Conservation (phyloP, 2,888 invertebrate genomes). For the Halictus ligatus region DNA sequence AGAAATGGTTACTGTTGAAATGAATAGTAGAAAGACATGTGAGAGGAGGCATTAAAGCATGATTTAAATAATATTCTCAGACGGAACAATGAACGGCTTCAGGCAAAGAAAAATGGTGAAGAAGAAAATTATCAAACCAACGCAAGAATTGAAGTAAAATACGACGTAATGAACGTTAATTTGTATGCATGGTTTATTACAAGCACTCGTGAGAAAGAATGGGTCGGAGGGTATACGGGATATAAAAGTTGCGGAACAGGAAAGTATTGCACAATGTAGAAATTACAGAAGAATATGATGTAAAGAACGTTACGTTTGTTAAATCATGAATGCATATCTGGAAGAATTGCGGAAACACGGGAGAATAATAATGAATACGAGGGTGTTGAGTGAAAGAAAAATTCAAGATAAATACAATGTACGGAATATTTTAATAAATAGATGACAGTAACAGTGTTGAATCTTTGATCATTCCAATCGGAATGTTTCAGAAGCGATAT, state of each 20-base stretch:
- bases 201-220: not conserved
- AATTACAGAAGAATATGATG: not conserved
- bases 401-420: not conserved
- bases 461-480: no score
- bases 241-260: not conserved
- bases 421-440: not conserved
- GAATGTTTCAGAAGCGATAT: no score
- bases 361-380: not conserved
- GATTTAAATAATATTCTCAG: not conserved
- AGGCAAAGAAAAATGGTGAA: not conserved
- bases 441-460: no score
- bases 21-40: not conserved
- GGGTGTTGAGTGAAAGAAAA: not conserved
- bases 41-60: not conserved
- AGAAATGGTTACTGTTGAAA: not conserved
- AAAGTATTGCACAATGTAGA: not conserved
- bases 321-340: not conserved
- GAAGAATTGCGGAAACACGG: not conserved
- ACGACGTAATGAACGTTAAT: not conserved
- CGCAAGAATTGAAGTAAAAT: not conserved
- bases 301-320: not conserved
- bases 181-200: not conserved
- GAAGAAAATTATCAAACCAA: not conserved
- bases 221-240: not conserved
- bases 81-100: not conserved